phyloP scores from a whole-genome alignment of 2,113 vertebrate genomes.

The Myotis brandtii region DNA sequence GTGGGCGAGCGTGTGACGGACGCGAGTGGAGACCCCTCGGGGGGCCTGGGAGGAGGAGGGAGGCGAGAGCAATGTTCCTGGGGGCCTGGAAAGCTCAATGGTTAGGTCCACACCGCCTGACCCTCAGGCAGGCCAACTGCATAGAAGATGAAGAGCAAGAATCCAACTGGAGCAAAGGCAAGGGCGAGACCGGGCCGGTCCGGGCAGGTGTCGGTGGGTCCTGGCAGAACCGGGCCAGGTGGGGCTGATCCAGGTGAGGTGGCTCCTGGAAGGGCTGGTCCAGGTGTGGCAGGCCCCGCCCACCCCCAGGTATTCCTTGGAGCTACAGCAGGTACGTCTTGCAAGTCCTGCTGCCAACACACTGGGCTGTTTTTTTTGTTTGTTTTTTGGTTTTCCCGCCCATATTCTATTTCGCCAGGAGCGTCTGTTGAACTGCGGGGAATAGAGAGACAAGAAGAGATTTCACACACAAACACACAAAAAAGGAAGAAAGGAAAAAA shows the following conservation, averaged over 20 bases:
- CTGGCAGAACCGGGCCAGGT: background rate
- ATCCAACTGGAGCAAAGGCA: rapidly evolving
- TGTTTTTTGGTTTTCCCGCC: rapidly evolving
- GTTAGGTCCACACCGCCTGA: too few relatives aligned
- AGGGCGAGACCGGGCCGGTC: rapidly evolving
- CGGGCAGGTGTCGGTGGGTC: background rate
- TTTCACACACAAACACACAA: too few relatives aligned
- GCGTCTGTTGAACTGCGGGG: background rate
- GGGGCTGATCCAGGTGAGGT: background rate
- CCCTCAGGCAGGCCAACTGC: too few relatives aligned
- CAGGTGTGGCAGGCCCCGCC: rapidly evolving
- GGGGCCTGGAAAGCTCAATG: too few relatives aligned
- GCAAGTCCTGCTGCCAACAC: rapidly evolving
- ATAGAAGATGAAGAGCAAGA: too few relatives aligned
- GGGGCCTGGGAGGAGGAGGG: background rate
- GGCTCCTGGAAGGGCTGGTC: rapidly evolving
- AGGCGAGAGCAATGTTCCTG: too few relatives aligned
- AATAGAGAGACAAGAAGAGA: too few relatives aligned
- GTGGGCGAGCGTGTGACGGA: too few relatives aligned
- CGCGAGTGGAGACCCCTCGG: background rate
- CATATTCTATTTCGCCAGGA: background rate
- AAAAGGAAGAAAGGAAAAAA: too few relatives aligned
- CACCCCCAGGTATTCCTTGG: rapidly evolving
- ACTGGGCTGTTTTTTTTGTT: too few relatives aligned
- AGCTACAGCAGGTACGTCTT: rapidly evolving